A percentile compares a stretch with the other conserved stretches of the same genome.
Conservation (phyloP, 2,113 vertebrate genomes). For the Chaetodon trifascialis region DNA sequence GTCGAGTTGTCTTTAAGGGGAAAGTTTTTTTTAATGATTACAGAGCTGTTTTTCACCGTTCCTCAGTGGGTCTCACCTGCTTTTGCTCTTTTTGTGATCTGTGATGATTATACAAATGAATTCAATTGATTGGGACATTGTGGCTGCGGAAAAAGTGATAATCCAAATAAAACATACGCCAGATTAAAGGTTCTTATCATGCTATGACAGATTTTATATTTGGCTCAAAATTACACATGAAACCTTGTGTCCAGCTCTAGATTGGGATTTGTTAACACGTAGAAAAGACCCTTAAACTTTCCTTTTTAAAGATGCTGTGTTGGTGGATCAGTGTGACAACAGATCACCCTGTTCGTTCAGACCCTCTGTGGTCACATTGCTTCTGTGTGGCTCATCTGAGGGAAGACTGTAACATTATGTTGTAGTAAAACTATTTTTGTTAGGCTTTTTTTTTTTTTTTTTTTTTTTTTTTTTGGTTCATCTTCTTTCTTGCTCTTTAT, state of each 20-base stretch:
- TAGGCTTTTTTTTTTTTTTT: conserved; percentile 31
- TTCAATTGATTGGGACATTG: conserved; percentile 34
- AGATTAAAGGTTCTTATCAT: conserved; percentile 1
- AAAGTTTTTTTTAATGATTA: conserved; percentile 12
- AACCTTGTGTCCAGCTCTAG: not conserved
- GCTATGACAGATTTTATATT: conserved; percentile 25
- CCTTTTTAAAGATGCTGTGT: conserved; percentile 22
- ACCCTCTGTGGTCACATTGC: conserved; percentile 34
- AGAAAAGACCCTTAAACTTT: conserved; percentile 8
- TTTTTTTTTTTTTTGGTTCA: conserved; percentile 18
- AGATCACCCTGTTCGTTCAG: not conserved
- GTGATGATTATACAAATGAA: conserved; percentile 50
- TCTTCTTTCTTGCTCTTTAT: conserved; percentile 26
- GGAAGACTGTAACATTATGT: conserved; percentile 50
- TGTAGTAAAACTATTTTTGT: conserved; percentile 67
- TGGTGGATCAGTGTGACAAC: conserved; percentile 7
- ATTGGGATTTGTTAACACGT: not conserved
- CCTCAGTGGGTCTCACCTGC: conserved; percentile 9
- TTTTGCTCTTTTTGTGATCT: conserved; percentile 36
- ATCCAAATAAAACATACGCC: conserved; percentile 38
- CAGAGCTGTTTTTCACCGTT: not conserved
- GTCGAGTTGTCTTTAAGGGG: conserved; percentile 44
- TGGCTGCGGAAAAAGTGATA: conserved; percentile 33
- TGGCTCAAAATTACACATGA: not conserved
- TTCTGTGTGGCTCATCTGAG: conserved; percentile 51